Percentiles rank a stretch among this genome's conserved stretches.
Conservation (phyloP, 2,888 invertebrate genomes). For the Pocota personata region DNA sequence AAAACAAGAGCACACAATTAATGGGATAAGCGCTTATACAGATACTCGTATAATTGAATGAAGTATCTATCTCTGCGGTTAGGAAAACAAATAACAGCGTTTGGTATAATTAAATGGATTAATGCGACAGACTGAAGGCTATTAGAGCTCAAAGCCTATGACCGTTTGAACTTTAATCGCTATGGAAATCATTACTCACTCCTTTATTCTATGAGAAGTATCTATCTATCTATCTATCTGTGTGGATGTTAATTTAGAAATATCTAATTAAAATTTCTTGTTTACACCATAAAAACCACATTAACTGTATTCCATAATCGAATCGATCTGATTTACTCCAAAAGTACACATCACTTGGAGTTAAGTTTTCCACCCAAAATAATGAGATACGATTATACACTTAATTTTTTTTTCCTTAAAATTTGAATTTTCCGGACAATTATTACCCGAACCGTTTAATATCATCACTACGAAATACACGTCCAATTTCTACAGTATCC, state of each 20-base stretch:
- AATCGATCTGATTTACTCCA: neutral
- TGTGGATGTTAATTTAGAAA: neutral
- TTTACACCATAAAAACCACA: conserved; percentile 25
- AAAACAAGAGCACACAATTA: neutral
- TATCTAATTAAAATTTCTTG: neutral
- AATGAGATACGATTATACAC: conserved; percentile 37
- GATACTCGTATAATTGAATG: neutral
- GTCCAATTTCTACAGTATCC: conserved; percentile 44
- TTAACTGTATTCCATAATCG: conserved; percentile 17
- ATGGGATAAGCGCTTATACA: neutral
- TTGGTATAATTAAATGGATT: neutral
- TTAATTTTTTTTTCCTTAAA: neutral
- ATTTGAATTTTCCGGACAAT: conserved; percentile 4
- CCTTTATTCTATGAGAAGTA: neutral
- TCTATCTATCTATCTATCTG: neutral
- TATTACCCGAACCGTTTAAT: neutral
- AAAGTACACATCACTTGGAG: neutral
- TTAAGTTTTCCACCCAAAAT: conserved; percentile 7
- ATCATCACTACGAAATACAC: conserved; percentile 35
- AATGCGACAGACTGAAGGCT: conserved; percentile 6
- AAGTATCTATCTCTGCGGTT: neutral
- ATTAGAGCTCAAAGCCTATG: neutral
- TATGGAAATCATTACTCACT: conserved; percentile 20
- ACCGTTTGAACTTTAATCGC: neutral
- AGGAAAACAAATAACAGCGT: neutral